Percentiles rank a stretch among this genome's conserved stretches.
Conservation (phyloP, 2,888 invertebrate genomes). For the Perizoma flavofasciatum region DNA sequence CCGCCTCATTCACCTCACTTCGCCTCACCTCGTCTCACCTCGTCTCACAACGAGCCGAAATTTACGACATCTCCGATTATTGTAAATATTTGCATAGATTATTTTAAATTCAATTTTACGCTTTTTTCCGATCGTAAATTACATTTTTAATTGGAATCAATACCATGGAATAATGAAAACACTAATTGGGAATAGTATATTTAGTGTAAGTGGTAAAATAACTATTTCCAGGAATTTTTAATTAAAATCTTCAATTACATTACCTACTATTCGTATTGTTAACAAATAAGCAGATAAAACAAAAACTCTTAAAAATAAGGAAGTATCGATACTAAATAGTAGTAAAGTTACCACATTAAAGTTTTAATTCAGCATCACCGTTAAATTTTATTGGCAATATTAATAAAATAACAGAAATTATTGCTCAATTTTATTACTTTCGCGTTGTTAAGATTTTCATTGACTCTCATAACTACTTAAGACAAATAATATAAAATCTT, state of each 20-base stretch:
- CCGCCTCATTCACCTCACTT: conserved; percentile 32
- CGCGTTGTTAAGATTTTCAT: conserved; percentile 1
- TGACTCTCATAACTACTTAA: no score
- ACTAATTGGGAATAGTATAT: conserved; percentile 3
- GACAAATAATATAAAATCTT: no score
- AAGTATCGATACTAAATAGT: conserved; percentile 4
- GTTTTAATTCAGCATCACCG: conserved; percentile 1
- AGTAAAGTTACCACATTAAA: conserved; percentile 8
- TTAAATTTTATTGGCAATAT: conserved; percentile 9
- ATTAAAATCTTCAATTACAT: no score
- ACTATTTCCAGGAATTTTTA: not conserved
- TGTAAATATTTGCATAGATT: conserved; percentile 39
- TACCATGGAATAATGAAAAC: conserved; percentile 20
- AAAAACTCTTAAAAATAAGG: no score
- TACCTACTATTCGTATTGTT: no score
- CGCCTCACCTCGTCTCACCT: conserved; percentile 29
- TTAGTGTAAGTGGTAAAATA: not conserved
- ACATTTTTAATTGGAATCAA: conserved; percentile 37
- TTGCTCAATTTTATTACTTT: conserved; percentile 1
- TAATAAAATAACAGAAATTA: conserved; percentile 3
- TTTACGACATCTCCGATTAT: conserved; percentile 51
- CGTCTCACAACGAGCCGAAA: conserved; percentile 46
- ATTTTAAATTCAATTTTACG: conserved; percentile 41
- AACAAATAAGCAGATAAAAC: no score
- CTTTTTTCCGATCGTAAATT: conserved; percentile 39